phyloP scores from a whole-genome alignment of 2,797 vertebrate species.

The Myiotriccus ornatus region DNA sequence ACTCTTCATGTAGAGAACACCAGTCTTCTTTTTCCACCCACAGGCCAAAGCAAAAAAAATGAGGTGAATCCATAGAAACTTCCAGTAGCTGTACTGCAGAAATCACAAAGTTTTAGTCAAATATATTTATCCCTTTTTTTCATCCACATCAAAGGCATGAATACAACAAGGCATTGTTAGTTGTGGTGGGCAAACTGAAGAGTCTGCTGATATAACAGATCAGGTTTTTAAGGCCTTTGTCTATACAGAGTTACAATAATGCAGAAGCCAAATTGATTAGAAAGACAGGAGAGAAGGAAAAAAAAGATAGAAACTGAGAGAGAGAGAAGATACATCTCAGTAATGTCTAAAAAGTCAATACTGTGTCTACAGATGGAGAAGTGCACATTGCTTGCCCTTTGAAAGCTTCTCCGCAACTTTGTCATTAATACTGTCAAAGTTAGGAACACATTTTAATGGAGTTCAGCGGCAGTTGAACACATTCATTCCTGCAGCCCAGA shows the following conservation, averaged over 20 bases:
- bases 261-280: slow-evolving; percentile 80
- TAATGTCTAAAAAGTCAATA: slow-evolving; percentile 76
- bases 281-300: slow-evolving; percentile 67
- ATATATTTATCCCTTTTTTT: slow-evolving; percentile 87
- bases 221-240: slow-evolving; percentile 93
- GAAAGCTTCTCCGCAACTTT: slow-evolving; percentile 77
- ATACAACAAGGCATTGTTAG: slow-evolving; percentile 83
- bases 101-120: slow-evolving; percentile 76
- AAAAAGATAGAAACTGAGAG: slow-evolving; percentile 64
- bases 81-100: slow-evolving; percentile 74
- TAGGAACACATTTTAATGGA: slow-evolving; percentile 75
- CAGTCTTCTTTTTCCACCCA: slow-evolving; percentile 65
- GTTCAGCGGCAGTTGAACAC: slow-evolving; percentile 78
- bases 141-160: slow-evolving; percentile 84
- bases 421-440: slow-evolving; percentile 77
- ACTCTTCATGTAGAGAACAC: slow-evolving; percentile 60
- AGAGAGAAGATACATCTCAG: slow-evolving; percentile 64
- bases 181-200: slow-evolving; percentile 79
- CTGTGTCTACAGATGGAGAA: slow-evolving; percentile 77
- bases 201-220: slow-evolving; percentile 80
- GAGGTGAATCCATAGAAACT: slow-evolving; percentile 78
- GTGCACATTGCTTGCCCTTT: slow-evolving; percentile 79
- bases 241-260: slow-evolving; percentile 85
- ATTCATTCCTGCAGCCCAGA: slow-evolving; percentile 68
- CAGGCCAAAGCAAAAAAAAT: slow-evolving; percentile 72